Evolutionary conservation across 2,888 invertebrate genomes (phyloP), one percentile per base, ranked within the genome.

Genomic region (Timema podura): DNA sequence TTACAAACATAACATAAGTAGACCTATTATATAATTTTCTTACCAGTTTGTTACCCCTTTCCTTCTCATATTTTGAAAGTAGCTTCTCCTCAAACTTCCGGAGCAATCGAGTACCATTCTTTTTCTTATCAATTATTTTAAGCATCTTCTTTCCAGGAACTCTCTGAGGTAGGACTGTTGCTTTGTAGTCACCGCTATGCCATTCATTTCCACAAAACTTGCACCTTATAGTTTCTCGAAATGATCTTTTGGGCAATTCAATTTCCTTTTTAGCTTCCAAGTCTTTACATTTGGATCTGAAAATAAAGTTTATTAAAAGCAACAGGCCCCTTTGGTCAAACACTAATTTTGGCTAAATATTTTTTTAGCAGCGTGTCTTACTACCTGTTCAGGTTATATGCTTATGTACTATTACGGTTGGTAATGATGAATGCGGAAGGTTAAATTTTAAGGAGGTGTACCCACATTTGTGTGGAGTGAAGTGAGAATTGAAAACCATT

Each of bases 1-100:
- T 30, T 30, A 30, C 1, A 30, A 30, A 30, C 30, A 30, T 30
- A 3, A 30, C 30, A 30, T 30, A 30, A 30, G 30, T 30, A 30
- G 30, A 30, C 1, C 3, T 30, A 30, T 30, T 3, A 30, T 30
- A 30, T 3, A 30, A 30, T 30, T 30, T 30, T 30, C 71, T 70
- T 68, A 73, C 73, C 54, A 73, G 9, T 68, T 51, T 67, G 64
- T 73, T 73, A 16, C 65, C 61, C 13, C 57, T 68, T 11, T 48
- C 47, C 47, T 57, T 65, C 15, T 68, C 44, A 13, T 54, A 65
- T 61, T 71, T 70, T 46, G 59, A 49, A 48, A 68, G 61, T 9
- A 69, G 15, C 8, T 65, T 67, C 45, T 61, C 67, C 30, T 70
- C 70, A 64, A 48, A 69, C 48, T 64, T 48, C 16, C 47, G 57